Percentiles rank a stretch among this genome's conserved stretches.
These are phyloP conservation scores for Sarcophilus harrisii DNA, from an alignment of 2,797 vertebrate genomes.

Conservation along the genomic window DNA sequence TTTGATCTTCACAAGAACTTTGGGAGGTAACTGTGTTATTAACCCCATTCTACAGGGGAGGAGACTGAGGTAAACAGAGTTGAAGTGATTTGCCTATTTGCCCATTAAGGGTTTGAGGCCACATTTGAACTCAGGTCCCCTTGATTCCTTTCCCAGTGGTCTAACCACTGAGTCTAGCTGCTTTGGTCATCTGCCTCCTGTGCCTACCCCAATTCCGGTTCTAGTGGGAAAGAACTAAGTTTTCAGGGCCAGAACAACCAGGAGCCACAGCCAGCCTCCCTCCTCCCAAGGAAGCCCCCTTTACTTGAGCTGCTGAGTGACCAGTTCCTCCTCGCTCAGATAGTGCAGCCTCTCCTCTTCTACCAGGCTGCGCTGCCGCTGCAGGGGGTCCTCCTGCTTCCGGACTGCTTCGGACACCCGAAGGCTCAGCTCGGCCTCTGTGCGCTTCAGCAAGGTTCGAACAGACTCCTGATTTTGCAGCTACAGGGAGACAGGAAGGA, in stretches of 20 bases:
- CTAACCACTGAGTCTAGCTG: neutral
- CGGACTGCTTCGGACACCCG: conserved; percentile 94
- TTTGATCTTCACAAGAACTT: neutral
- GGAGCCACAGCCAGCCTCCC: neutral
- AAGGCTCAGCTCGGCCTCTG: conserved; percentile 94
- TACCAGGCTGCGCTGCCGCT: conserved; percentile 97
- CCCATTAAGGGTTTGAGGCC: neutral
- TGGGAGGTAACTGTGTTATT: neutral
- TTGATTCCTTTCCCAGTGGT: neutral
- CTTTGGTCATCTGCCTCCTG: neutral
- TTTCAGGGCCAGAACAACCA: neutral
- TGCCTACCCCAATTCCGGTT: neutral
- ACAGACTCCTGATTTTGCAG: conserved; percentile 96
- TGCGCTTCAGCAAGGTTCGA: conserved; percentile 93
- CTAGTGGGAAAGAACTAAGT: neutral
- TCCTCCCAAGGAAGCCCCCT: conserved; percentile 64
- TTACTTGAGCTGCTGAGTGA: conserved; percentile 98
- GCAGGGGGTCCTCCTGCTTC: conserved; percentile 97
- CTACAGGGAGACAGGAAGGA: conserved; percentile 79
- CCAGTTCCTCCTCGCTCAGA: conserved; percentile 98
- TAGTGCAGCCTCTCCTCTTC: conserved; percentile 98
- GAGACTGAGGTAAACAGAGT: neutral
- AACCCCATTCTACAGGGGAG: neutral
- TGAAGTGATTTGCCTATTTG: neutral
- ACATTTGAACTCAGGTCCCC: neutral